These are phyloP conservation scores for Phalangium opilio DNA, from an alignment of 2,888 invertebrate species.

Conservation along the genomic window DNA sequence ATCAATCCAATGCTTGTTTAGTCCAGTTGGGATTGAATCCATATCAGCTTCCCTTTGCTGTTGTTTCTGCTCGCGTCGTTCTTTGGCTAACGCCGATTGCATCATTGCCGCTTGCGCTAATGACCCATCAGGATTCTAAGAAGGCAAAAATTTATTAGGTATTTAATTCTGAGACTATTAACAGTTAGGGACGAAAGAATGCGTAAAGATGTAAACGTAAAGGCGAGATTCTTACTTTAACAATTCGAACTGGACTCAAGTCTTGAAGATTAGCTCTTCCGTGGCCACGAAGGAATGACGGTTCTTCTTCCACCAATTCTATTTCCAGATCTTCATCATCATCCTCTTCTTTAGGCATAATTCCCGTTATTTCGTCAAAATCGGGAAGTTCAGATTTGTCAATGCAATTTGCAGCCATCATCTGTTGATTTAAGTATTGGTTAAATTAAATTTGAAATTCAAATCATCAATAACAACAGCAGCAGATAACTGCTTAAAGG, in stretches of 20 bases:
- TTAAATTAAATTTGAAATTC: background rate
- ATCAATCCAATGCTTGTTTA: conserved; percentile 92
- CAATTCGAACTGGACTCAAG: conserved; percentile 79
- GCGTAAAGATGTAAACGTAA: conserved; percentile 2
- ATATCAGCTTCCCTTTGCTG: conserved; percentile 82
- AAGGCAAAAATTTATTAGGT: conserved; percentile 24
- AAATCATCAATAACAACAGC: background rate
- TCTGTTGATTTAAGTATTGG: conserved; percentile 33
- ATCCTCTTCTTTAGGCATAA: conserved; percentile 53
- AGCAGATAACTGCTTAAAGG: too few species aligned
- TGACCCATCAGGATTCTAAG: conserved; percentile 89
- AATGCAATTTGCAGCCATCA: conserved; percentile 81
- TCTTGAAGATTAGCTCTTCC: conserved; percentile 71
- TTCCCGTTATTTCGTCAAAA: conserved; percentile 91
- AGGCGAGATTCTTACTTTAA: conserved; percentile 49
- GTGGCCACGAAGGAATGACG: conserved; percentile 71
- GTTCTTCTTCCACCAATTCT: conserved; percentile 95
- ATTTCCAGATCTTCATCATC: conserved; percentile 87
- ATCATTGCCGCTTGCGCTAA: conserved; percentile 98
- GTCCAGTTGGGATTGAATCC: conserved; percentile 48
- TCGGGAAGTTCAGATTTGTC: conserved; percentile 89
- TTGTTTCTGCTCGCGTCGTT: conserved; percentile 55
- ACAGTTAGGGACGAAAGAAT: background rate
- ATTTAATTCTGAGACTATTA: too few species aligned
- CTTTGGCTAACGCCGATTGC: conserved; percentile 96